Evolutionary conservation across 35 echinoderm and acorn worm species (phyloP), one percentile per base, ranked within the genome.

Genomic region (Strongylocentrotus purpuratus): DNA sequence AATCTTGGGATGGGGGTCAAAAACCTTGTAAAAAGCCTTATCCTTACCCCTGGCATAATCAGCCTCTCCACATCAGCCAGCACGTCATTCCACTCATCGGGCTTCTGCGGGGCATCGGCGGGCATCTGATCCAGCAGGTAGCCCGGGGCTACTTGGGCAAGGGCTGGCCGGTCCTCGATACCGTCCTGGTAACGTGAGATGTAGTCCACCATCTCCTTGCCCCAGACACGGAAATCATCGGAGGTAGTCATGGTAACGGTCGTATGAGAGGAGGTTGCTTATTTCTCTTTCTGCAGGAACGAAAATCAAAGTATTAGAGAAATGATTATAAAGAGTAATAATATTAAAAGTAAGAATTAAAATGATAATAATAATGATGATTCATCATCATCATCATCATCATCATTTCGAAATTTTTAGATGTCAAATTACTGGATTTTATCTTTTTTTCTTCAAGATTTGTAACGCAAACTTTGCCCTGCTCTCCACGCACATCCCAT

Each of bases 1-100:
- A n/a, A n/a, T 14, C 15, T 55, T 0, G 50, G 50, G 50, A 3
- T 0, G 10, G 50, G 50, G 50, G 50, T 9, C 15, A 12, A 55
- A 41, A 41, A 14, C 1, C 6, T 50, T 50, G 48, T 10, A 55
- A 55, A 55, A 55, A 10, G 50, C 11, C 10, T 14, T 20, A 15
- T 33, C 86, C 98, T 93, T 95, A 99, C 98, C 92, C 97, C 97
- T 94, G 98, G 98, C 96, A 99, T 99, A n/a, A 99, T 97, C 13
- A 97, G 94, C 86, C 95, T 86, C 88, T 97, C 97, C 31, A 99
- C 95, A 87, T 99, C 98, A 32, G 86, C 86, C 87, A 97, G 92
- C 13, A 99, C 92, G 61, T 99, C 98, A 48, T 99, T 92, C 98
- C 98, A 99, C 20, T 94, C 91, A 50, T 99, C 98, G 18, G 98